Conservation (phyloP, 2,113 vertebrate species). For the Perca flavescens region DNA sequence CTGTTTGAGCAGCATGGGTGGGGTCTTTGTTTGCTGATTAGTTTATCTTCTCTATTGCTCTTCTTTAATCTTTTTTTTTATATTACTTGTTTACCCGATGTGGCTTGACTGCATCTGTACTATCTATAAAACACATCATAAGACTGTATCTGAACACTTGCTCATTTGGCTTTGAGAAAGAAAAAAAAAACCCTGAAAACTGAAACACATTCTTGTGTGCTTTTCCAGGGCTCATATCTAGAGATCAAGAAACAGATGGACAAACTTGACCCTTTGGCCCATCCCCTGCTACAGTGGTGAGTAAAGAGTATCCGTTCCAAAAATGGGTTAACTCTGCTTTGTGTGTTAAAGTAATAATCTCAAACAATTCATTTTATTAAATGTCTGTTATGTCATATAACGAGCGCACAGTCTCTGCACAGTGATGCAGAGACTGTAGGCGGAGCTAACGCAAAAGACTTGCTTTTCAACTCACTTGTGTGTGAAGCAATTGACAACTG, state of each 20-base stretch:
- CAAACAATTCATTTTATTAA: too few relatives aligned
- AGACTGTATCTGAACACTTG: not conserved
- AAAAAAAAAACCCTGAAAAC: not conserved
- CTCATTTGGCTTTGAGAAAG: slow-evolving; percentile 10
- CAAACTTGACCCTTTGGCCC: slow-evolving; percentile 96
- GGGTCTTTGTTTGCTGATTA: not conserved
- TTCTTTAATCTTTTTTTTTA: not conserved
- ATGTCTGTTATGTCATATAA: too few relatives aligned
- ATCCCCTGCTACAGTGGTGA: slow-evolving; percentile 97
- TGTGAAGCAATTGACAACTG: too few relatives aligned
- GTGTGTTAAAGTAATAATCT: not conserved
- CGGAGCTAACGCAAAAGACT: too few relatives aligned
- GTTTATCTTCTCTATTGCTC: not conserved
- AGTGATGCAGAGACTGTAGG: too few relatives aligned
- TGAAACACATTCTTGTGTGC: slow-evolving; percentile 25
- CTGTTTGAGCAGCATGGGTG: not conserved
- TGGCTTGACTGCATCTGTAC: slow-evolving; percentile 6
- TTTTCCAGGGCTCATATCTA: slow-evolving; percentile 93
- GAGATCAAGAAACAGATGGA: slow-evolving; percentile 99
- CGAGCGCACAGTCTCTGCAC: too few relatives aligned
- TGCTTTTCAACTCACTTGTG: too few relatives aligned
- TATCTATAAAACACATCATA: not conserved
- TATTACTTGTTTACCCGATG: not conserved
- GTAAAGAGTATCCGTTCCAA: slow-evolving; percentile 38
- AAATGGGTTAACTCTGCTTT: not conserved